These are phyloP conservation scores for Agrotis exclamationis DNA, from an alignment of 2,888 invertebrate species.

Conservation along the genomic window DNA sequence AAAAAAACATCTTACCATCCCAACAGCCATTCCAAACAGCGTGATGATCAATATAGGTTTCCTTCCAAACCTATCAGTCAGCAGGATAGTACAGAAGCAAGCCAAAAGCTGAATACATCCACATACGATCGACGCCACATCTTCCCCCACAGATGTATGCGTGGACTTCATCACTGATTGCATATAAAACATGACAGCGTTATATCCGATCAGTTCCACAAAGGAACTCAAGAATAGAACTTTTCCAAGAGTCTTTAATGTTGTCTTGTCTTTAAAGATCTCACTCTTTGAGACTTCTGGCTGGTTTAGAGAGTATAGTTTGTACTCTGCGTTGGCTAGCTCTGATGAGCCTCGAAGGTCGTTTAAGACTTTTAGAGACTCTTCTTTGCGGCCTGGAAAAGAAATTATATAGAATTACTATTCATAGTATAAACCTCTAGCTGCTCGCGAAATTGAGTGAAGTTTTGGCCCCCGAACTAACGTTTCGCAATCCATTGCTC, in stretches of 20 bases:
- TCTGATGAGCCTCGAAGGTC: slow-evolving; percentile 32
- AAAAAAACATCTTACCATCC: slow-evolving; percentile 22
- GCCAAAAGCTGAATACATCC: slow-evolving; percentile 35
- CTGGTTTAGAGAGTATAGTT: slow-evolving; percentile 30
- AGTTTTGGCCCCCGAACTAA: no score
- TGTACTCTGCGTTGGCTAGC: slow-evolving; percentile 26
- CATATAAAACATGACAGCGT: slow-evolving; percentile 28
- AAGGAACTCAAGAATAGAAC: slow-evolving; percentile 23
- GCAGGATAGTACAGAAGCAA: slow-evolving; percentile 22
- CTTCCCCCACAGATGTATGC: slow-evolving; percentile 22
- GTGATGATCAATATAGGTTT: slow-evolving; percentile 24
- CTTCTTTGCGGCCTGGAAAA: slow-evolving; percentile 27
- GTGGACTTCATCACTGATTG: slow-evolving; percentile 29
- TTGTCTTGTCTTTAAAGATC: slow-evolving; percentile 22
- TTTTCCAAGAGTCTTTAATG: slow-evolving; percentile 26
- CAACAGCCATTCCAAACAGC: slow-evolving; percentile 26
- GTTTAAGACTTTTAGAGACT: slow-evolving; percentile 2
- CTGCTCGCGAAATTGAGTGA: no score
- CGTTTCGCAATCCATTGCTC: no score
- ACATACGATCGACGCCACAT: slow-evolving; percentile 23
- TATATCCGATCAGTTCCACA: slow-evolving; percentile 26
- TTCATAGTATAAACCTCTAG: no score
- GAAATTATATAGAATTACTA: background rate
- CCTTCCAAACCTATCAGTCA: slow-evolving; percentile 31
- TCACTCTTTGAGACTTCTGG: background rate